Percentiles rank a stretch among this genome's conserved stretches.
These are phyloP conservation scores for Amphiura filiformis DNA, from an alignment of 35 echinoderm and acorn worm genomes.

Conservation along the genomic window DNA sequence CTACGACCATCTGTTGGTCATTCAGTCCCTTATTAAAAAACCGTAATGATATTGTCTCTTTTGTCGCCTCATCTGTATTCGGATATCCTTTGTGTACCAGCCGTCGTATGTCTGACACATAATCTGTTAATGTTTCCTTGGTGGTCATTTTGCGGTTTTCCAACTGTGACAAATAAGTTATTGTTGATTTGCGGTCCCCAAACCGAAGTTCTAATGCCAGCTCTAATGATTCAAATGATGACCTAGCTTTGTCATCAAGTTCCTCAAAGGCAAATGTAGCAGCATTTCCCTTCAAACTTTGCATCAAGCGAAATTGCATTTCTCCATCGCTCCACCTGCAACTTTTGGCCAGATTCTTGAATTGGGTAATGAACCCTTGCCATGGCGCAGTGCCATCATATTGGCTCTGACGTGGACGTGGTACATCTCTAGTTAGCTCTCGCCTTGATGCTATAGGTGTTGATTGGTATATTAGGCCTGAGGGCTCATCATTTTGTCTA, in stretches of 20 bases:
- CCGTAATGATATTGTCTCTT: conserved; percentile 27
- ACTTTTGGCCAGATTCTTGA: conserved; percentile 10
- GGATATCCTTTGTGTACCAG: conserved; percentile 35
- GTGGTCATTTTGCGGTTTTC: conserved; percentile 4
- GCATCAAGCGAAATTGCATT: background rate
- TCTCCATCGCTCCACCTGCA: conserved; percentile 14
- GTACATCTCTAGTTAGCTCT: too few relatives aligned
- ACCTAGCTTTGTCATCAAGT: background rate
- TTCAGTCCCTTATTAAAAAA: conserved; percentile 32
- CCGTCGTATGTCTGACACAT: conserved; percentile 21
- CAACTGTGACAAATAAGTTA: conserved; percentile 9
- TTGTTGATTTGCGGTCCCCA: background rate
- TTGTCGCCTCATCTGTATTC: conserved; percentile 16
- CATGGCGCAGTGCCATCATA: background rate
- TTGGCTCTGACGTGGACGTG: too few relatives aligned
- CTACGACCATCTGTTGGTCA: conserved; percentile 43
- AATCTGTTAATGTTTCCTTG: conserved; percentile 37
- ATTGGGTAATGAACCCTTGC: conserved; percentile 27
- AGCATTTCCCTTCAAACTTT: conserved; percentile 5
- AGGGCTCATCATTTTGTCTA: too few relatives aligned
- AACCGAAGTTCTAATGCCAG: conserved; percentile 27
- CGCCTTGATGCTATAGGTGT: too few relatives aligned
- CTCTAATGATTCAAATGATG: background rate
- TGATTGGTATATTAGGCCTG: too few relatives aligned
- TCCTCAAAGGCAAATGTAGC: conserved; percentile 45